phyloP scores from a whole-genome alignment of 2,797 vertebrate species.

The Falco biarmicus region DNA sequence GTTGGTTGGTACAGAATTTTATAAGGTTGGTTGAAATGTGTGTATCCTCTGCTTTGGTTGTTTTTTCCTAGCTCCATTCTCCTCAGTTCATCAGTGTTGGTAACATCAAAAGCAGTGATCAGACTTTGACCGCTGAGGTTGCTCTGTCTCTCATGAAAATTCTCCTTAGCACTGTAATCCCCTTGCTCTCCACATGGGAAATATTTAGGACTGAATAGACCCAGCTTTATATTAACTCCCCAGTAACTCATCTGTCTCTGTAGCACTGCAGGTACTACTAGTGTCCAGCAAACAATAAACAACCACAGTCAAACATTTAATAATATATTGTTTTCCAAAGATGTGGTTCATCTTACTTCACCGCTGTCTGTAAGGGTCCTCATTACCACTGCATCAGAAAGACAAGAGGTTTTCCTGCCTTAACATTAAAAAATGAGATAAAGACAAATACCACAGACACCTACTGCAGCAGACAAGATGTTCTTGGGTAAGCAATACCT shows the following conservation, averaged over 20 bases:
- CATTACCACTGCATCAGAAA: neutral
- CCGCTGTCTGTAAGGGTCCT: neutral
- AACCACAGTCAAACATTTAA: neutral
- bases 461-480: neutral
- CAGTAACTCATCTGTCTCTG: neutral
- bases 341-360: neutral
- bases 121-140: neutral
- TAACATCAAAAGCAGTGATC: neutral
- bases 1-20: neutral
- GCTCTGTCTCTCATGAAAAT: neutral
- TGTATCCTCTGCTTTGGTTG: neutral
- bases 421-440: neutral
- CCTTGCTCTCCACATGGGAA: neutral
- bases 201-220: neutral
- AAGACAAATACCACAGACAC: neutral
- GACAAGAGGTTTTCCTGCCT: neutral
- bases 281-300: neutral
- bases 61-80: neutral
- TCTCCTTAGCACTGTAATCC: neutral
- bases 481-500: neutral
- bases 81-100: neutral
- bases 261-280: neutral
- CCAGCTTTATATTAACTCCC: neutral
- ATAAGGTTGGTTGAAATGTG: neutral
- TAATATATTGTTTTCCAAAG: neutral